These are phyloP conservation scores for Sebastes baramenuke DNA, from an alignment of 2,797 vertebrate genomes.

Conservation along the genomic window DNA sequence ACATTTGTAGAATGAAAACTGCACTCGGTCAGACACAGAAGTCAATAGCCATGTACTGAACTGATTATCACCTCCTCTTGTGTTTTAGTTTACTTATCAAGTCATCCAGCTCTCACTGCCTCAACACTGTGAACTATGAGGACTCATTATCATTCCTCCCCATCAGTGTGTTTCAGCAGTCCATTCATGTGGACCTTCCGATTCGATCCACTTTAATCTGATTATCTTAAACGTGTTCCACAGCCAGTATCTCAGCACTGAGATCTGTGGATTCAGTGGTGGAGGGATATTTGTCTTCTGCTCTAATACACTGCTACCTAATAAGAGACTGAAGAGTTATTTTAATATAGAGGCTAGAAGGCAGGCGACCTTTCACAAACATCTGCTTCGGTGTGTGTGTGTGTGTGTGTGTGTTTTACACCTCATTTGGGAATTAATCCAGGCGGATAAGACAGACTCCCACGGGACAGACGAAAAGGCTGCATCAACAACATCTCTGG, in stretches of 20 bases:
- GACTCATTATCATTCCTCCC: constrained; percentile 68
- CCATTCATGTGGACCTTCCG: constrained; percentile 57
- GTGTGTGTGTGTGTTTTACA: constrained; percentile 20
- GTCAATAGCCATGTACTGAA: neutral
- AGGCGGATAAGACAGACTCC: constrained; percentile 19
- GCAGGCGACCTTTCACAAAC: constrained; percentile 39
- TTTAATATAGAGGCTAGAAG: constrained; percentile 3
- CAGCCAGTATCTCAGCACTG: neutral
- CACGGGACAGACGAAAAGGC: constrained; percentile 23
- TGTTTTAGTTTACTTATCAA: constrained; percentile 24
- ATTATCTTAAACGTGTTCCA: constrained; percentile 45
- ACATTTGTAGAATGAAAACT: neutral
- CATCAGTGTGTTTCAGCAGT: constrained; percentile 25
- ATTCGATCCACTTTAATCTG: constrained; percentile 64
- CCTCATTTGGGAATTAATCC: constrained; percentile 40
- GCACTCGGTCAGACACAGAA: neutral
- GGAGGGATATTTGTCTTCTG: constrained; percentile 5
- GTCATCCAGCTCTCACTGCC: constrained; percentile 9
- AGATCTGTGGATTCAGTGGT: neutral
- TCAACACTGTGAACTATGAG: constrained; percentile 20
- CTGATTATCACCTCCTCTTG: neutral
- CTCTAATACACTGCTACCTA: neutral
- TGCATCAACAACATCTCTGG: constrained; percentile 49
- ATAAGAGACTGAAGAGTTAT: neutral
- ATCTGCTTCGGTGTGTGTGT: constrained; percentile 1